A percentile compares a stretch with the other conserved stretches of the same genome.
Evolutionary conservation across 2,888 invertebrate genomes (phyloP).

Genomic region (Carpatolechia fugitivella): DNA sequence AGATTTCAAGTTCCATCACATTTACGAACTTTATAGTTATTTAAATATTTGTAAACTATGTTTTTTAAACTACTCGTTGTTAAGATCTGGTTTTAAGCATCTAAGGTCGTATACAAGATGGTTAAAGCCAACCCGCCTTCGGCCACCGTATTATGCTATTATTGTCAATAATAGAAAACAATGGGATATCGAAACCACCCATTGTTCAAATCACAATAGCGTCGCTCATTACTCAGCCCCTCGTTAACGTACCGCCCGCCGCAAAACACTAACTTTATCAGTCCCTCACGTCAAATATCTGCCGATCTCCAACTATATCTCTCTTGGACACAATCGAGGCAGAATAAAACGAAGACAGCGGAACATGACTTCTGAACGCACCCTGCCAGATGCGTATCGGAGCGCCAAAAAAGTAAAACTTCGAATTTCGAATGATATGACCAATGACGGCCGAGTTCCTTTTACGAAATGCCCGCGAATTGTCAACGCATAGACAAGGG

Average conservation of each 20-base stretch:
- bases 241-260: conserved; percentile 70
- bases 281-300: conserved; percentile 72
- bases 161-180: conserved; percentile 72
- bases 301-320: conserved; percentile 69
- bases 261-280: conserved; percentile 76
- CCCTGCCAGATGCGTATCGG: conserved; percentile 72
- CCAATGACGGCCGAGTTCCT: conserved; percentile 68
- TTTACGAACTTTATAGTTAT: too few species aligned
- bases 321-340: conserved; percentile 64
- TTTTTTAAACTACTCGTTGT: background rate
- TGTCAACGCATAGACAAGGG: conserved; percentile 76
- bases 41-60: too few species aligned
- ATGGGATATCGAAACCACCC: conserved; percentile 61
- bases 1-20: background rate
- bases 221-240: conserved; percentile 73
- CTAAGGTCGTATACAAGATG: conserved; percentile 20
- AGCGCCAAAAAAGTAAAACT: conserved; percentile 61
- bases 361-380: conserved; percentile 54
- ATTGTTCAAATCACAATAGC: conserved; percentile 75
- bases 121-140: conserved; percentile 15
- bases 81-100: background rate
- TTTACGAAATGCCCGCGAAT: conserved; percentile 72
- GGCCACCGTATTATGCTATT: conserved; percentile 24
- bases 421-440: conserved; percentile 59
- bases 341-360: conserved; percentile 54